A percentile compares a stretch with the other conserved stretches of the same genome.
These are phyloP conservation scores for Dynastes grantii DNA, from an alignment of 2,888 invertebrate genomes.

Conservation along the genomic window DNA sequence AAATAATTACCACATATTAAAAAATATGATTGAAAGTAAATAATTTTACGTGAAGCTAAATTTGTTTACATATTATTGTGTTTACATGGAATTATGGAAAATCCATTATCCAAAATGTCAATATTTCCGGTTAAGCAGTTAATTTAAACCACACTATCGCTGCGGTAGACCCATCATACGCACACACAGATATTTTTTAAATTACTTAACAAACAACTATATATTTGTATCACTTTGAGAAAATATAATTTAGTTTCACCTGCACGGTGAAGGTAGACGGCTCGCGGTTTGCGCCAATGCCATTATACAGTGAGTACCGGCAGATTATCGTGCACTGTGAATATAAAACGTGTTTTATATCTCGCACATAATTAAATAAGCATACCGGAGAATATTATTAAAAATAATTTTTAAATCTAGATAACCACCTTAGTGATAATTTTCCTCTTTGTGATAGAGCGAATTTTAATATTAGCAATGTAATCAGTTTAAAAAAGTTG, in stretches of 20 bases:
- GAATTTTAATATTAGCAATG: not conserved
- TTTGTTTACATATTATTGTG: not conserved
- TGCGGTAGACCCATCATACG: not conserved
- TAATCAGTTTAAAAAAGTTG: not conserved
- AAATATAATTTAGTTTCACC: conserved; percentile 44
- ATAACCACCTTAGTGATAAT: not conserved
- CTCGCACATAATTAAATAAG: not conserved
- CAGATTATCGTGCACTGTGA: conserved; percentile 10
- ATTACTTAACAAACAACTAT: conserved; percentile 26
- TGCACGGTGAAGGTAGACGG: conserved; percentile 36
- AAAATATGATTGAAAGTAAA: not conserved
- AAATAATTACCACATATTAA: too few species aligned
- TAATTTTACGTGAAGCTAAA: not conserved
- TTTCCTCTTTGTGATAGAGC: not conserved
- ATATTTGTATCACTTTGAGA: conserved; percentile 41
- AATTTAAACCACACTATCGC: not conserved
- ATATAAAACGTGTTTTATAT: conserved; percentile 24
- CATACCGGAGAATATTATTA: not conserved
- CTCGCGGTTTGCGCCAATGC: conserved; percentile 26
- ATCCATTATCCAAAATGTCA: not conserved
- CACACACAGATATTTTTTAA: not conserved
- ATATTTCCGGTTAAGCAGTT: not conserved
- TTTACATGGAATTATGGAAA: not conserved
- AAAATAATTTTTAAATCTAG: not conserved
- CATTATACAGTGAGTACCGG: not conserved